phyloP scores from a whole-genome alignment of 2,888 invertebrate species.

The Leptinotarsa juncta region DNA sequence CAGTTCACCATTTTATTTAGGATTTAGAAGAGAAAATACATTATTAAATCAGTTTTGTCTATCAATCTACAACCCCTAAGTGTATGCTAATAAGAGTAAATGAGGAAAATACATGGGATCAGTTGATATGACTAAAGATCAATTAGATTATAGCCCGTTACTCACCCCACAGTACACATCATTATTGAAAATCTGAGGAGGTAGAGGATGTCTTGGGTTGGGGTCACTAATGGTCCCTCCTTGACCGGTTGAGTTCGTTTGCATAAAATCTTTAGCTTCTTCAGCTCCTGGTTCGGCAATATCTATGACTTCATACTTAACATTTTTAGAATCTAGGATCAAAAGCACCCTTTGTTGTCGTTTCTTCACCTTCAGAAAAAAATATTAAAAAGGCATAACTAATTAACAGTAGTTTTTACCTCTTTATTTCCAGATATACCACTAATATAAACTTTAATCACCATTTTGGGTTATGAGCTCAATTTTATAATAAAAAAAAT shows the following conservation, averaged over 20 bases:
- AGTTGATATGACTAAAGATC: too few relatives aligned
- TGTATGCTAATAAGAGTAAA: too few relatives aligned
- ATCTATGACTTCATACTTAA: conserved; percentile 91
- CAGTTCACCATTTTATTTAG: too few relatives aligned
- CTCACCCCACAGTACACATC: conserved; percentile 92
- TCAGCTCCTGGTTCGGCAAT: conserved; percentile 95
- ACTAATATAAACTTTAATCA: conserved; percentile 90
- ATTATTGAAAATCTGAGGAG: conserved; percentile 95
- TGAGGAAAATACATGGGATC: too few relatives aligned
- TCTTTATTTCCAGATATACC: conserved; percentile 95
- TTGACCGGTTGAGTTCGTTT: conserved; percentile 82
- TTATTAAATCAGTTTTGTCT: too few relatives aligned
- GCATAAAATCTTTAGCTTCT: conserved; percentile 91
- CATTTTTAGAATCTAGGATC: conserved; percentile 91
- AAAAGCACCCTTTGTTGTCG: conserved; percentile 93
- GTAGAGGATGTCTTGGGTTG: conserved; percentile 82
- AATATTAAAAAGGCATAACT: conserved; percentile 22
- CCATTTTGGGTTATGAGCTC: conserved; percentile 70
- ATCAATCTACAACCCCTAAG: too few relatives aligned
- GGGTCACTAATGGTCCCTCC: conserved; percentile 80
- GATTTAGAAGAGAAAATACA: too few relatives aligned
- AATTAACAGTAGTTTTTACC: conserved; percentile 70
- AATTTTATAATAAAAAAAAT: conserved; percentile 41
- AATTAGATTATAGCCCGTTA: conserved; percentile 41
- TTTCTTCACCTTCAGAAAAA: conserved; percentile 84